Evolutionary conservation across 1,140 invertebrate species (phyloP).

Genomic region (Triops cancriformis): DNA sequence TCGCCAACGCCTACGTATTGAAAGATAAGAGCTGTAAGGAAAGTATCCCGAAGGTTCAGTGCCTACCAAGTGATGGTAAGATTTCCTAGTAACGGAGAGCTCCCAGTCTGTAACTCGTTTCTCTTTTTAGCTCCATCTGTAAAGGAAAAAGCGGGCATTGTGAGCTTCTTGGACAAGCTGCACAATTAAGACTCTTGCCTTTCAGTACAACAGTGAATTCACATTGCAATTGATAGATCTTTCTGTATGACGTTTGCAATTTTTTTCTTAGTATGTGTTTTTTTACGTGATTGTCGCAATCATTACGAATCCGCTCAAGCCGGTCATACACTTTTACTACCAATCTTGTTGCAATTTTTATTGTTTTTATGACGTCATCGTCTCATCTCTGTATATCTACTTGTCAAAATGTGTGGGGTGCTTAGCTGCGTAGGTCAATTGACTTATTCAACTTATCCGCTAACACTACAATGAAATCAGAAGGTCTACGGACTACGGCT

Average conservation of each 20-base stretch:
- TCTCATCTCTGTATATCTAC: too few species aligned
- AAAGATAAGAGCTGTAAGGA: slow-evolving; percentile 26
- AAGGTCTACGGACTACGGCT: too few species aligned
- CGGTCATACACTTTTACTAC: too few species aligned
- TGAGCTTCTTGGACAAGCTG: background rate
- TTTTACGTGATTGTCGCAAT: too few species aligned
- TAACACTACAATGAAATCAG: too few species aligned
- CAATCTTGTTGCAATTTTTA: too few species aligned
- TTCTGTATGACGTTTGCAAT: background rate
- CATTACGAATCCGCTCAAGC: too few species aligned
- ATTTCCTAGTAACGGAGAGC: background rate
- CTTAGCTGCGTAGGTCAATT: too few species aligned
- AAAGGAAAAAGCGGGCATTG: background rate
- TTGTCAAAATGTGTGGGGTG: too few species aligned
- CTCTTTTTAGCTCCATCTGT: background rate
- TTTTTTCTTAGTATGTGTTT: too few species aligned
- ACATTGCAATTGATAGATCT: background rate
- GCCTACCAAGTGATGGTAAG: slow-evolving; percentile 5
- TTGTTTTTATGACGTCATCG: too few species aligned
- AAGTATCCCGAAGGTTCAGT: slow-evolving; percentile 19
- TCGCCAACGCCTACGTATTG: slow-evolving; percentile 26
- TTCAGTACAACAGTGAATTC: background rate
- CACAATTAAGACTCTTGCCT: background rate
- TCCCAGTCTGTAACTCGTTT: background rate
- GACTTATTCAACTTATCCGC: too few species aligned